Evolutionary conservation across 2,113 vertebrate species (phyloP).

Genomic region (Bagarius yarrelli): DNA sequence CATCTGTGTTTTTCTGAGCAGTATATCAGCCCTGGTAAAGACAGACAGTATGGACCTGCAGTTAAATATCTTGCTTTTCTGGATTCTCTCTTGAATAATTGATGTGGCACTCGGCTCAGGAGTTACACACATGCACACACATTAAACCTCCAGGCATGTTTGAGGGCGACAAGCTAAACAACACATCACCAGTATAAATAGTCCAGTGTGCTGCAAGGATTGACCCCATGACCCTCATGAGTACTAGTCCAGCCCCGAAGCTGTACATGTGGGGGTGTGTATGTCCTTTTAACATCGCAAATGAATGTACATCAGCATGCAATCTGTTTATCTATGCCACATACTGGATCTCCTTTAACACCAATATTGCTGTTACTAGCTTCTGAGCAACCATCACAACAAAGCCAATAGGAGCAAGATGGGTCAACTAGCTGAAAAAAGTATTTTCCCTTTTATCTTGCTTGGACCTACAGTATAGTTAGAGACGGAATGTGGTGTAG

Average conservation of each 20-base stretch:
- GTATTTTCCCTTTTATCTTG: background rate
- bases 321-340: constrained; percentile 24
- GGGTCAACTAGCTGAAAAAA: background rate
- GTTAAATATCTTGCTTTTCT: constrained; percentile 62
- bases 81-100: constrained; percentile 68
- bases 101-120: constrained; percentile 62
- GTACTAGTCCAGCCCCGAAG: constrained; percentile 58
- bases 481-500: background rate
- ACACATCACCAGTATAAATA: constrained; percentile 78
- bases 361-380: constrained; percentile 58
- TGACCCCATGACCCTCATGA: constrained; percentile 69
- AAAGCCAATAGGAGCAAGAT: background rate
- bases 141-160: constrained; percentile 64
- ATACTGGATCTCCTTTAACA: constrained; percentile 40
- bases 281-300: background rate
- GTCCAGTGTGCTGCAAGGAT: constrained; percentile 60
- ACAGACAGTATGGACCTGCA: constrained; percentile 55
- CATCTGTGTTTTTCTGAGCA: constrained; percentile 49
- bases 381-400: background rate
- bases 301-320: background rate
- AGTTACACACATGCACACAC: constrained; percentile 43
- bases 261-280: background rate
- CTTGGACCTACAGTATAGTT: constrained; percentile 9
- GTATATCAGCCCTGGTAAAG: constrained; percentile 44
- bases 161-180: constrained; percentile 80